Evolutionary conservation across 2,888 invertebrate genomes (phyloP).

Genomic region (Tribolium freemani): DNA sequence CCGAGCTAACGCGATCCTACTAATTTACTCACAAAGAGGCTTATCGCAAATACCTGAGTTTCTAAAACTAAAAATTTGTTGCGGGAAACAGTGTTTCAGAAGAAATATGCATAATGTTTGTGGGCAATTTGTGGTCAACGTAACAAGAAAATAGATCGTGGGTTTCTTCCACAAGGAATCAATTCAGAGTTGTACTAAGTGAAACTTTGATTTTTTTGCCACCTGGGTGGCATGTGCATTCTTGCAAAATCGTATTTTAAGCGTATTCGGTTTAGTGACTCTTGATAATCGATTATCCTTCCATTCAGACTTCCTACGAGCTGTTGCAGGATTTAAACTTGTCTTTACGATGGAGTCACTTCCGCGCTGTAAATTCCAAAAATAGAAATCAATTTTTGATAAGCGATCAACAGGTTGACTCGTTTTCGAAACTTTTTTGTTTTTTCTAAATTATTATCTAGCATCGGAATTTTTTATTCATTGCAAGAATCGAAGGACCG

Average conservation of each 20-base stretch:
- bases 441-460: too few species aligned
- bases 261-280: background rate
- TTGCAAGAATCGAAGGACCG: too few species aligned
- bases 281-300: background rate
- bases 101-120: background rate
- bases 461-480: too few species aligned
- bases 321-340: background rate
- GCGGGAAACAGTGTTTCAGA: background rate
- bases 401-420: too few species aligned
- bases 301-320: background rate
- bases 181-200: too few species aligned
- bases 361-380: background rate
- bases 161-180: too few species aligned
- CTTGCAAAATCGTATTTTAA: background rate
- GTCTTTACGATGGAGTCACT: background rate
- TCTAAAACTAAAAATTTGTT: background rate
- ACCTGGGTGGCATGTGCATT: background rate
- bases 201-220: too few species aligned
- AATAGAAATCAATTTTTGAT: too few species aligned
- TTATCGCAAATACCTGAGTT: background rate
- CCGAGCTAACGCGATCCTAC: background rate
- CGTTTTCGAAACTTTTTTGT: too few species aligned
- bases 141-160: too few species aligned
- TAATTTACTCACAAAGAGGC: conserved; percentile 6
- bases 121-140: background rate